phyloP scores from a whole-genome alignment of 2,113 vertebrate genomes.

The Colistium nudipinnis region DNA sequence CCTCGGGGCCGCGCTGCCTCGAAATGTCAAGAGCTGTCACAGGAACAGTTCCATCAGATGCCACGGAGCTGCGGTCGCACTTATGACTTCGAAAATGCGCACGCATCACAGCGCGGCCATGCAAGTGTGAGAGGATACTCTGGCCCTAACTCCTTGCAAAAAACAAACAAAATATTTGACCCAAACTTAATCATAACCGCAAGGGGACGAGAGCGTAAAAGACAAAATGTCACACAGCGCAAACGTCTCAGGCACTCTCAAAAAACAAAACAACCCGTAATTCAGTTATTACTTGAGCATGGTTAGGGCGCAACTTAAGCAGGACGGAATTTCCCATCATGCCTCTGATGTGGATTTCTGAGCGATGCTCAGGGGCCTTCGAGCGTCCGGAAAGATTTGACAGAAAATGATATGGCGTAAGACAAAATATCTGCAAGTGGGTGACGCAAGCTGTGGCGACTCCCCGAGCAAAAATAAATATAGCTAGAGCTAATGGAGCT shows the following conservation, averaged over 20 bases:
- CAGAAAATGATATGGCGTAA: too few relatives aligned
- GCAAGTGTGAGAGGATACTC: too few relatives aligned
- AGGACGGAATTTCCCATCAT: conserved; percentile 11
- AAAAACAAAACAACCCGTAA: too few relatives aligned
- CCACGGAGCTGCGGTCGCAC: conserved; percentile 11
- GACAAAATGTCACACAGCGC: too few relatives aligned
- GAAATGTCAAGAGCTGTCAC: conserved; percentile 54
- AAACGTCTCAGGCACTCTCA: neutral
- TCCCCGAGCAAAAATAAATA: neutral
- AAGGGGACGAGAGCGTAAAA: too few relatives aligned
- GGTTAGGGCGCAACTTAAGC: conserved; percentile 9
- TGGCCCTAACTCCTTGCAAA: too few relatives aligned
- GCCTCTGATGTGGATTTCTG: neutral
- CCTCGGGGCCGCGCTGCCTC: conserved; percentile 39
- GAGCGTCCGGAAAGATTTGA: neutral
- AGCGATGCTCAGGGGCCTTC: neutral
- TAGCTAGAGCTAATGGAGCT: too few relatives aligned
- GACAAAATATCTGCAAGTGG: neutral
- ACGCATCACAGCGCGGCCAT: too few relatives aligned
- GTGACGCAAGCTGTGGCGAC: neutral
- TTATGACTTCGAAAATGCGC: too few relatives aligned
- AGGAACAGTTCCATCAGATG: conserved; percentile 46
- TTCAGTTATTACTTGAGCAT: too few relatives aligned
- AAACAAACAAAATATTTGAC: too few relatives aligned
- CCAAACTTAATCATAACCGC: too few relatives aligned